Conservation (phyloP, 1,140 invertebrate species). For the Papilio polyxenes region DNA sequence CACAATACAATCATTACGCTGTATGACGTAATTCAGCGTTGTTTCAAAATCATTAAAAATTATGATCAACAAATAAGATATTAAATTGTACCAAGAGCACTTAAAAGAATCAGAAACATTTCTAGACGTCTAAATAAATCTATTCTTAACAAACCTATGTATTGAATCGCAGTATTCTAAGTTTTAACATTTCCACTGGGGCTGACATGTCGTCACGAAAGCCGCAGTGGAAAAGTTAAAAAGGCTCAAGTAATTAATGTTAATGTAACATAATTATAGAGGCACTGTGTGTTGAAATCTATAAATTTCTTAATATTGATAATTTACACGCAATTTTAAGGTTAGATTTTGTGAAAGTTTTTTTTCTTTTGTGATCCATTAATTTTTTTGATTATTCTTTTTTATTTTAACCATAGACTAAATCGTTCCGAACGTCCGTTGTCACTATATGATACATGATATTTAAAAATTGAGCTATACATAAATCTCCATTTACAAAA, state of each 20-base stretch:
- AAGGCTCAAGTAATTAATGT: slow-evolving; percentile 80
- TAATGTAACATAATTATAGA: slow-evolving; percentile 82
- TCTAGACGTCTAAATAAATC: slow-evolving; percentile 68
- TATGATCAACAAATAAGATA: slow-evolving; percentile 21
- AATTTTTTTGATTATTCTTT: slow-evolving; percentile 4
- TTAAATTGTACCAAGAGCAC: slow-evolving; percentile 61
- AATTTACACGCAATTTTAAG: slow-evolving; percentile 59
- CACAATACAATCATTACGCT: slow-evolving; percentile 26
- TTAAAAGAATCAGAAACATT: slow-evolving; percentile 54
- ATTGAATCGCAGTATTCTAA: slow-evolving; percentile 68
- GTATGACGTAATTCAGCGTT: neutral
- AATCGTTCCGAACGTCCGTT: slow-evolving; percentile 24
- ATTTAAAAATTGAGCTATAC: slow-evolving; percentile 77
- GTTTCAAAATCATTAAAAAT: slow-evolving; percentile 35
- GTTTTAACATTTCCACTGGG: slow-evolving; percentile 71
- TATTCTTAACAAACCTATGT: slow-evolving; percentile 76
- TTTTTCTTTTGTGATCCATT: slow-evolving; percentile 33
- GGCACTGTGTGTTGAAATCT: slow-evolving; percentile 81
- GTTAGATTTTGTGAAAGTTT: slow-evolving; percentile 29
- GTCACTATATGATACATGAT: slow-evolving; percentile 52
- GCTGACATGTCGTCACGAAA: neutral
- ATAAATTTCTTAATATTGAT: slow-evolving; percentile 56
- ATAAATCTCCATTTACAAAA: slow-evolving; percentile 78
- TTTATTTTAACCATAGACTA: slow-evolving; percentile 34
- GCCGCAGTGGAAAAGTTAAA: slow-evolving; percentile 74